A percentile compares a stretch with the other conserved stretches of the same genome.
Conservation (phyloP, 2,888 invertebrate genomes). For the Reticulitermes lucifugus region DNA sequence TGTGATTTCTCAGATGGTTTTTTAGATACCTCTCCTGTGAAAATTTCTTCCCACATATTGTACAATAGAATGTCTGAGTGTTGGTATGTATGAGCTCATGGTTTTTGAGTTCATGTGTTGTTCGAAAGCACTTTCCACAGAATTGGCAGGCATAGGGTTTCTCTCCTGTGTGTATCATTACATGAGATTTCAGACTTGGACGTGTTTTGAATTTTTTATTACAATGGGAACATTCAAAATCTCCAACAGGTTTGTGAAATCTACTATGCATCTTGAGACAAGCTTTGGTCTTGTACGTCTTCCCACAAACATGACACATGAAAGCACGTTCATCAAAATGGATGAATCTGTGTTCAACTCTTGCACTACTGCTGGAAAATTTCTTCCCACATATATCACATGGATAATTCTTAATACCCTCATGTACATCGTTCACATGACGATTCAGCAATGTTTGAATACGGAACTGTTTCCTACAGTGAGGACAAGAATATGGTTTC, state of each 20-base stretch:
- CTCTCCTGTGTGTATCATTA: slow-evolving; percentile 69
- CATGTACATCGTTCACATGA: slow-evolving; percentile 24
- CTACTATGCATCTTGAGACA: slow-evolving; percentile 73
- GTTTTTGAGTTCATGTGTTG: slow-evolving; percentile 46
- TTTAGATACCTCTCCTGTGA: slow-evolving; percentile 68
- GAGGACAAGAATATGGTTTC: slow-evolving; percentile 10
- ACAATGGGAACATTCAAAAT: slow-evolving; percentile 71
- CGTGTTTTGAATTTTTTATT: slow-evolving; percentile 67
- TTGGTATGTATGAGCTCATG: slow-evolving; percentile 67
- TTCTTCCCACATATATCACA: slow-evolving; percentile 27
- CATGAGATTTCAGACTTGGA: slow-evolving; percentile 66
- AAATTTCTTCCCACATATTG: slow-evolving; percentile 58
- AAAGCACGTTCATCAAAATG: slow-evolving; percentile 59
- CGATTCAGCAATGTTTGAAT: slow-evolving; percentile 1
- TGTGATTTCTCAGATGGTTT: slow-evolving; percentile 61
- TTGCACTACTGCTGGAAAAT: background rate
- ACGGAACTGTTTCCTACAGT: slow-evolving; percentile 11
- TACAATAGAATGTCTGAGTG: slow-evolving; percentile 59
- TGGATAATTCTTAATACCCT: slow-evolving; percentile 33
- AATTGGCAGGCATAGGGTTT: slow-evolving; percentile 66
- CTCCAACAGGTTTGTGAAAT: slow-evolving; percentile 69
- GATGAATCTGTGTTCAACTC: slow-evolving; percentile 55
- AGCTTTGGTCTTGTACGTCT: slow-evolving; percentile 73
- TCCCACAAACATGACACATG: slow-evolving; percentile 53
- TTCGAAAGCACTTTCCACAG: slow-evolving; percentile 62